Conservation (phyloP, 2,113 vertebrate genomes). For the Lamprologus lemairii region DNA sequence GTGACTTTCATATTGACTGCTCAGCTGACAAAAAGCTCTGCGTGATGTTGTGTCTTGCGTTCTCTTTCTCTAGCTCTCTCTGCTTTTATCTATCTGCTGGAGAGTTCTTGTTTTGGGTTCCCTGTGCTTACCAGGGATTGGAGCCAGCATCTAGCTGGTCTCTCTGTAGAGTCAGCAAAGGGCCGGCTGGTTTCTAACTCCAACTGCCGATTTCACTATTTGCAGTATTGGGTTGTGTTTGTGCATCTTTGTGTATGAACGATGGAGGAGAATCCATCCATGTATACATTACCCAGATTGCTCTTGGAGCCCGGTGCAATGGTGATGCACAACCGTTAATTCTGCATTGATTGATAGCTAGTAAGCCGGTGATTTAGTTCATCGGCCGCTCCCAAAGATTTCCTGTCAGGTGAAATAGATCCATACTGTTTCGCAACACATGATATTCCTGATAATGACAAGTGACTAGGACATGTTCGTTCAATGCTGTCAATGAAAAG, state of each 20-base stretch:
- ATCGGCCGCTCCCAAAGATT: conserved; percentile 58
- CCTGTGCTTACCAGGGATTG: background rate
- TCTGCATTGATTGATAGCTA: conserved; percentile 55
- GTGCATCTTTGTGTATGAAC: background rate
- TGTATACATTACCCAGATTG: background rate
- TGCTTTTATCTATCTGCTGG: conserved; percentile 3
- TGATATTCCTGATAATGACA: conserved; percentile 65
- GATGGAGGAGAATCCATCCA: background rate
- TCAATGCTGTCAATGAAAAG: conserved; percentile 53
- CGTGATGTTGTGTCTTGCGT: conserved; percentile 8
- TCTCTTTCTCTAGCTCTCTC: background rate
- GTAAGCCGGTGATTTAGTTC: conserved; percentile 42
- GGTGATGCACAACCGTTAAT: conserved; percentile 50
- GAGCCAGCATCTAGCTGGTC: conserved; percentile 16
- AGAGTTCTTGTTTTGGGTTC: conserved; percentile 11
- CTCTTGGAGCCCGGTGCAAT: background rate
- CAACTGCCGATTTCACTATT: background rate
- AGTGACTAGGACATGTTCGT: conserved; percentile 39
- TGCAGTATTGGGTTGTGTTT: background rate
- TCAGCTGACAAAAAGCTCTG: conserved; percentile 35
- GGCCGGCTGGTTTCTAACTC: background rate
- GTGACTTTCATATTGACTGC: conserved; percentile 41
- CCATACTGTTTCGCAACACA: conserved; percentile 57
- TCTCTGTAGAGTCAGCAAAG: background rate
- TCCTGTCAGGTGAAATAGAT: conserved; percentile 49